phyloP scores from a whole-genome alignment of 2,888 invertebrate genomes.

The Torymus auratus region DNA sequence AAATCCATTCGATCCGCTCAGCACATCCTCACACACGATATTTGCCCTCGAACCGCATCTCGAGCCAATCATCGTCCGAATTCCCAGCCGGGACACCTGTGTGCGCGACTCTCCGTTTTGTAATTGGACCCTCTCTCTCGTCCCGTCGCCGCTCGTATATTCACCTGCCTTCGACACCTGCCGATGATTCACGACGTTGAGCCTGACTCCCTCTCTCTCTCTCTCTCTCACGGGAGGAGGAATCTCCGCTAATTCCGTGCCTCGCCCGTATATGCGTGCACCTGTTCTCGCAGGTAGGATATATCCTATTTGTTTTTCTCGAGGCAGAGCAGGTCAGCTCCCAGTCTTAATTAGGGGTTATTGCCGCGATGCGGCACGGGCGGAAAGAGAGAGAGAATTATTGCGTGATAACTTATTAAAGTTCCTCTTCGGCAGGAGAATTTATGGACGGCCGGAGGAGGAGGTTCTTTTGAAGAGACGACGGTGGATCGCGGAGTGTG shows the following conservation, averaged over 20 bases:
- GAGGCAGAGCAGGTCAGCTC: not conserved
- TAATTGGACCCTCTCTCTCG: slow-evolving; percentile 16
- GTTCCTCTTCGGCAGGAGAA: not conserved
- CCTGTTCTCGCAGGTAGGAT: no score
- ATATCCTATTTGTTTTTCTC: no score
- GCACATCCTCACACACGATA: not conserved
- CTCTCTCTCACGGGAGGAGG: not conserved
- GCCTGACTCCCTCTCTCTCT: not conserved
- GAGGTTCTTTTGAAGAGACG: no score
- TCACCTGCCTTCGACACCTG: slow-evolving; percentile 43
- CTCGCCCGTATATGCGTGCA: slow-evolving; percentile 30
- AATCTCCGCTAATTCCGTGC: not conserved
- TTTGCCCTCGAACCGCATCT: not conserved
- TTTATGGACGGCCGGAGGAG: no score
- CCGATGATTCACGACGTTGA: slow-evolving; percentile 29
- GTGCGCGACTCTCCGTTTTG: slow-evolving; percentile 3
- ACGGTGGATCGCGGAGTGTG: no score
- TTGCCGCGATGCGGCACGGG: not conserved
- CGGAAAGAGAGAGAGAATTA: not conserved
- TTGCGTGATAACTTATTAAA: not conserved
- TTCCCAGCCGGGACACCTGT: slow-evolving; percentile 17
- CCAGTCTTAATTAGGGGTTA: slow-evolving; percentile 31
- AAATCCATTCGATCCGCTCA: no score
- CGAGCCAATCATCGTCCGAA: not conserved
- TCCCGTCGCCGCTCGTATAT: not conserved